Base-by-base conservation (phyloP, 2,797 vertebrate species). In the Eidolon dupreanum region DNA sequence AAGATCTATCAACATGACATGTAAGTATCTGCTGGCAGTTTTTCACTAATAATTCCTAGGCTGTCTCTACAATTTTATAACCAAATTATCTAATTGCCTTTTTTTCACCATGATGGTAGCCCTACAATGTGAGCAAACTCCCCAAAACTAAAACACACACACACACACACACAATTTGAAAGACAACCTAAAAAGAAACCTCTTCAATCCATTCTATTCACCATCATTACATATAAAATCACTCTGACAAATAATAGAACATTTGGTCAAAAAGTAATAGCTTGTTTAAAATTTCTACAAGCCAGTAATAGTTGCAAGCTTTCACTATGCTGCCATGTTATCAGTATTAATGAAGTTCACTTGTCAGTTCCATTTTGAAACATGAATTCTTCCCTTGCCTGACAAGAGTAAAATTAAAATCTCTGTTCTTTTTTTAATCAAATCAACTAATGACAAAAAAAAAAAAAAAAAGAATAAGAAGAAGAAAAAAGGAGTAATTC, bases 261-360 rank as follows among this genome's bases (percentile, higher is more conserved):
- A 90, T 20, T 53, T 91, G 94, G 95, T 94, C 53, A 92, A 95
- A 97, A 95, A 96, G 91, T 96, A 96, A 97, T 73, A 90, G 82
- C 90, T 97, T 75, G 68, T 83, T 95, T 96, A 96, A 96, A 94
- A 84, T 87, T 95, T 95, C 93, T 81, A 79, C 9, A 3, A 22
- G 41, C 90, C 86, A 94, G 74, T 97, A 79, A 90, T 55, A 88
- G 70, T 79, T 74, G 85, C 68, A 87, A 95, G 85, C 49, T 94
- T 97, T 95, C 91, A 93, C 63, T 61, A 38, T 86, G 78, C 93
- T 94, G 85, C 88, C 90, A 92, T 89, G 89, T 93, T 97, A 97
- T 95, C 79, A 65, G 83, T 93, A 94, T 96, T 97, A 96, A 97
- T 95, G 86, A 96, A 97, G 97, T 88, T 94, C 96, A 94, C 95